Base-by-base conservation (phyloP, 1,140 invertebrate genomes). In the Aradophagus sp. region DNA sequence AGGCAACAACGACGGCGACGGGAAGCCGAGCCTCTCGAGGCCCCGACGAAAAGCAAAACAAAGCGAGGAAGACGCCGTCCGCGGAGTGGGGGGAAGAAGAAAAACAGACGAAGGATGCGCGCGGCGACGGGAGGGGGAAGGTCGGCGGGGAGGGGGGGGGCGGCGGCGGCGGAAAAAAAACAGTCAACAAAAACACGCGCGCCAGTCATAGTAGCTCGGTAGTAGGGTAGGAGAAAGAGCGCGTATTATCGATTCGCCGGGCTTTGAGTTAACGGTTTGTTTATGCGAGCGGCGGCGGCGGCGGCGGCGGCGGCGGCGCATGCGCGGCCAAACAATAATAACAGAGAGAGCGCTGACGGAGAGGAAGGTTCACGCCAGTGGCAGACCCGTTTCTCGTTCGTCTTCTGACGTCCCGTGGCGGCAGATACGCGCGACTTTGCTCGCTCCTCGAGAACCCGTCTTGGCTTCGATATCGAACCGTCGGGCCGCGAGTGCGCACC, bases 321-420 rank as follows among this genome's bases (percentile, higher is more conserved):
- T 85, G 84, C 83, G 84, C 75, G 13, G 27, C 62, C 84, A 86
- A 86, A 86, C 80, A 86, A 85, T 84, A 85, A 84, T 84, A 85
- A 80, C 76, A 80, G 75, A 77, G 73, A 62, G 71, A 52, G 65
- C n/a, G n/a, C 26, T 31, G 8, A 36, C 14, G 39, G 75, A 82
- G 81, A 79, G 79, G 79, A 85, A 81, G 77, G 81, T 82, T 85
- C 77, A 82, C 77, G 77, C 75, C 78, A 59, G 55, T 82, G 78
- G 75, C 76, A 74, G 71, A 67, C 58, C 58, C 67, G 58, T 63
- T 71, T 71, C 52, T 63, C 73, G 73, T 65, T 63, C 67, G 73
- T 74, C 73, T 67, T 74, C 52, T 71, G 58, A 71, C 62, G 69
- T 61, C 39, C 63, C 52, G 63, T 65, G 52, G 29, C 36, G 41